Conservation (phyloP, 2,113 vertebrate genomes). For the Epinephelus moara region DNA sequence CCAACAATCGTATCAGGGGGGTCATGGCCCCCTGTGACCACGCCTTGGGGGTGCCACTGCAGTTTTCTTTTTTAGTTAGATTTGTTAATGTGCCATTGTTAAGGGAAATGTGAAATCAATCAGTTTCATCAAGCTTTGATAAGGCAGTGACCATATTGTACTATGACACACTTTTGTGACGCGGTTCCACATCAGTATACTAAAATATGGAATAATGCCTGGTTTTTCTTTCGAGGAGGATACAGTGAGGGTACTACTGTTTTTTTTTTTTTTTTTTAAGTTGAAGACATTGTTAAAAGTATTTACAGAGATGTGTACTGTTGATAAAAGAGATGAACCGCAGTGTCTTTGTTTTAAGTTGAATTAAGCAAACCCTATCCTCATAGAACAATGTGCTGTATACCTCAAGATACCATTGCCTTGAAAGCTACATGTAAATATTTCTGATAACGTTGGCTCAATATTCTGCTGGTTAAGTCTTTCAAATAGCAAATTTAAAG, state of each 20-base stretch:
- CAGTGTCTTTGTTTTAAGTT: not conserved
- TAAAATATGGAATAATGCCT: not conserved
- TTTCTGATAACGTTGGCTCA: not conserved
- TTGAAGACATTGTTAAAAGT: too few relatives aligned
- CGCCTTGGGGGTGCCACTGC: too few relatives aligned
- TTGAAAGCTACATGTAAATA: not conserved
- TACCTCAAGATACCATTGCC: slow-evolving; percentile 7
- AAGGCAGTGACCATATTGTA: not conserved
- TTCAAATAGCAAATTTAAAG: not conserved
- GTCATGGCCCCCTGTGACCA: too few relatives aligned
- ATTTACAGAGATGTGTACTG: too few relatives aligned
- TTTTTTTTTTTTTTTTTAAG: not conserved
- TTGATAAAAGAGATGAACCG: not conserved
- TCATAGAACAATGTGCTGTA: not conserved
- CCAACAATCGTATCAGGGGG: too few relatives aligned
- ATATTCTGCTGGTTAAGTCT: not conserved
- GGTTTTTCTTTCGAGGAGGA: not conserved
- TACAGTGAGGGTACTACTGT: not conserved
- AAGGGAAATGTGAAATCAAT: not conserved
- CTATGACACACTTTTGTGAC: not conserved
- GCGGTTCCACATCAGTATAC: not conserved
- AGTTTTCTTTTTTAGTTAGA: too few relatives aligned
- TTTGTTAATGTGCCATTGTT: not conserved
- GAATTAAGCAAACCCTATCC: not conserved
- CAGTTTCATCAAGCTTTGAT: not conserved